Evolutionary conservation across 2,797 vertebrate genomes (phyloP).

Genomic region (Apogon hyalosoma): DNA sequence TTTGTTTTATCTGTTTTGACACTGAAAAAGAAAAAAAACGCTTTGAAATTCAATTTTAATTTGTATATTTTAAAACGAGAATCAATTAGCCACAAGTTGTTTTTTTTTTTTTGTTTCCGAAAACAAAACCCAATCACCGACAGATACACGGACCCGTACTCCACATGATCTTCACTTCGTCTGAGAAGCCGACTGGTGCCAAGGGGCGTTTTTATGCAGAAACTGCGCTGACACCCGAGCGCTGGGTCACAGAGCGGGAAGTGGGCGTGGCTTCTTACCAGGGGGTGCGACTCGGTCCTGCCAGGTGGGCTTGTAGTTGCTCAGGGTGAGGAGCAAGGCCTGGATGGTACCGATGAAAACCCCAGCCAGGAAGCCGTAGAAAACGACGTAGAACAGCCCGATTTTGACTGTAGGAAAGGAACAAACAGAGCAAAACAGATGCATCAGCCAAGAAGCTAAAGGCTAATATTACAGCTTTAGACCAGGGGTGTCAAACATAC

Average conservation of each 20-base stretch:
- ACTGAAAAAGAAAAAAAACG: too few species aligned
- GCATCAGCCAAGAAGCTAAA: neutral
- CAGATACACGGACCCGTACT: too few species aligned
- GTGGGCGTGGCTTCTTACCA: slow-evolving; percentile 81
- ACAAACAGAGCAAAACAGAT: slow-evolving; percentile 15
- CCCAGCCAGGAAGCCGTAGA: slow-evolving; percentile 94
- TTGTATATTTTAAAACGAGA: too few species aligned
- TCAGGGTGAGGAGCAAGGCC: slow-evolving; percentile 93
- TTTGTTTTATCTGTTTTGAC: too few species aligned
- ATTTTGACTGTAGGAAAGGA: slow-evolving; percentile 90
- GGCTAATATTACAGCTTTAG: slow-evolving; percentile 3
- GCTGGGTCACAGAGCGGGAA: neutral
- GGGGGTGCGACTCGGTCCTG: slow-evolving; percentile 96
- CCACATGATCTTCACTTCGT: too few species aligned
- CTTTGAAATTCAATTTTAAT: too few species aligned
- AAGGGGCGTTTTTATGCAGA: too few species aligned
- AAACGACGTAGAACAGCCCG: slow-evolving; percentile 92
- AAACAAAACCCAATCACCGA: too few species aligned
- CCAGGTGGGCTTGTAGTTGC: slow-evolving; percentile 94
- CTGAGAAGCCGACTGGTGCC: too few species aligned
- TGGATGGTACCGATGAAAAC: slow-evolving; percentile 98
- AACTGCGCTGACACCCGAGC: neutral
- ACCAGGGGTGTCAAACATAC: neutral
- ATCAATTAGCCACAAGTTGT: too few species aligned
- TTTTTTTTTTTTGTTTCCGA: too few species aligned